Evolutionary conservation across 2,797 vertebrate species (phyloP).

Genomic region (Epinephelus awoara): DNA sequence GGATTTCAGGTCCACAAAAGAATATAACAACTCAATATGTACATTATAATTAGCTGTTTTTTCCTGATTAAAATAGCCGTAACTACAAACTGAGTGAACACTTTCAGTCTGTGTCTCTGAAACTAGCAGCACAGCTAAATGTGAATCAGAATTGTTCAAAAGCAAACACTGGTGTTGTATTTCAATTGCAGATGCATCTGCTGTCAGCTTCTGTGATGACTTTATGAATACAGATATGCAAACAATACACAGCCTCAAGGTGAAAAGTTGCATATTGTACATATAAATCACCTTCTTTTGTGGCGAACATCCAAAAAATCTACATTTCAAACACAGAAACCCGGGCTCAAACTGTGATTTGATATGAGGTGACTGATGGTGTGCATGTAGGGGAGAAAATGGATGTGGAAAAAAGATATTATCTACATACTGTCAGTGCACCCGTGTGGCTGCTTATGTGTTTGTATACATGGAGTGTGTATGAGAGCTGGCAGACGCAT

Average conservation of each 20-base stretch:
- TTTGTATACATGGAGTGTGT: conserved; percentile 23
- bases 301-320: conserved; percentile 3
- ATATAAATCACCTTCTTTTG: conserved; percentile 11
- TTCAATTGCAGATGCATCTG: conserved; percentile 36
- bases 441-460: background rate
- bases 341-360: conserved; percentile 29
- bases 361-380: conserved; percentile 39
- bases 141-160: background rate
- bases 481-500: conserved; percentile 11
- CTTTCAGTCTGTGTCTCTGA: background rate
- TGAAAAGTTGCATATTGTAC: conserved; percentile 48
- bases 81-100: background rate
- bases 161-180: background rate
- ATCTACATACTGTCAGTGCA: conserved; percentile 14
- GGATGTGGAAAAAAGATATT: conserved; percentile 19
- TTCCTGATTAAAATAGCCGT: conserved; percentile 3
- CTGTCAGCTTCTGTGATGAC: conserved; percentile 41
- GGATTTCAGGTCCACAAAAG: conserved; percentile 32
- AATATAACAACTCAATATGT: conserved; percentile 35
- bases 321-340: conserved; percentile 33
- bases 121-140: conserved; percentile 8
- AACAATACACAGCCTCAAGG: conserved; percentile 43
- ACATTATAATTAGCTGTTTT: conserved; percentile 39
- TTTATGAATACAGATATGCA: conserved; percentile 52
- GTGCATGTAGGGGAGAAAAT: conserved; percentile 22